Evolutionary conservation across 2,888 invertebrate genomes (phyloP).

Genomic region (Synergus laeviventris): DNA sequence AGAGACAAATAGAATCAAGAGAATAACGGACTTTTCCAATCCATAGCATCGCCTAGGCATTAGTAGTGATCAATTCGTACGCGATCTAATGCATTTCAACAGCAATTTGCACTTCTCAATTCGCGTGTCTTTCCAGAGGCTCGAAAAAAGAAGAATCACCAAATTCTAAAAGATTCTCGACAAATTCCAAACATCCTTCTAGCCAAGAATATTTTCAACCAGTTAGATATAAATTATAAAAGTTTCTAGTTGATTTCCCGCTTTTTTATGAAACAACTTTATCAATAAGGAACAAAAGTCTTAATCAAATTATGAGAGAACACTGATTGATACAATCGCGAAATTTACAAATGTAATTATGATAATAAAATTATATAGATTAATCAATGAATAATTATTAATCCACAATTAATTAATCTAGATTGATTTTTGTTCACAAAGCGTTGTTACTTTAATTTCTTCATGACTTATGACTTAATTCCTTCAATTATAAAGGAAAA

Average conservation of each 20-base stretch:
- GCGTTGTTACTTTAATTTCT: not conserved
- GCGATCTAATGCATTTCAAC: not conserved
- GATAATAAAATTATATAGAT: constrained; percentile 10
- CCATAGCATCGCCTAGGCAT: constrained; percentile 19
- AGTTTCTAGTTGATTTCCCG: not conserved
- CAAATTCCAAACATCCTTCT: not conserved
- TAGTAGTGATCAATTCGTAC: constrained; percentile 15
- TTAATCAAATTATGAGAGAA: not conserved
- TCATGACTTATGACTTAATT: not conserved
- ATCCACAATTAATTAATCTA: not conserved
- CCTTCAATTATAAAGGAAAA: not conserved
- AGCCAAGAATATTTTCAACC: not conserved
- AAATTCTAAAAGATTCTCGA: constrained; percentile 12
- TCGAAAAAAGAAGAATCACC: constrained; percentile 18
- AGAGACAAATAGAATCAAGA: constrained; percentile 15
- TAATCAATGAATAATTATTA: not conserved
- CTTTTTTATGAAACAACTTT: constrained; percentile 3
- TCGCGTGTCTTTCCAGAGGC: constrained; percentile 14
- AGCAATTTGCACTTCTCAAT: constrained; percentile 6
- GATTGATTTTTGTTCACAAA: not conserved
- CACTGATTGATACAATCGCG: constrained; percentile 8
- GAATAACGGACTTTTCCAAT: constrained; percentile 34
- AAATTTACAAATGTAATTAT: constrained; percentile 19
- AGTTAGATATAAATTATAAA: not conserved
- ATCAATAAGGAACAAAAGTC: not conserved